A percentile compares a stretch with the other conserved stretches of the same genome.
Evolutionary conservation across 2,797 vertebrate species (phyloP).

Genomic region (Coracias cyanogaster): DNA sequence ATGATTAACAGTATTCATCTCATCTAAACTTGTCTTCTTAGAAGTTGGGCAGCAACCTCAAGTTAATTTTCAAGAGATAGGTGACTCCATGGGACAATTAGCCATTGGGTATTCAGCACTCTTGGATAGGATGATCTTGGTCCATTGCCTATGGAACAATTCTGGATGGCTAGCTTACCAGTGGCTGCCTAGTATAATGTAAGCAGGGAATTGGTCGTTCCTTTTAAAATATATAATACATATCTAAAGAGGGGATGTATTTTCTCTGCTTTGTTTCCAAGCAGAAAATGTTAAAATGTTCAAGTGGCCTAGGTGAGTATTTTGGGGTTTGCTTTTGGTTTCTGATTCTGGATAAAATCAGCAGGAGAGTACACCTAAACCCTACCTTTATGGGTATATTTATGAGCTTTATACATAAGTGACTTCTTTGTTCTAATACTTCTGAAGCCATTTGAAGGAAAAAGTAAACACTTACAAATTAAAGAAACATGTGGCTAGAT

Average conservation of each 20-base stretch:
- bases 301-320: neutral
- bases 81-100: neutral
- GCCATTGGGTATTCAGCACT: neutral
- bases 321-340: neutral
- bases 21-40: neutral
- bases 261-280: neutral
- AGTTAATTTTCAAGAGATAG: neutral
- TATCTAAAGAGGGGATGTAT: neutral
- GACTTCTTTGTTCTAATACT: neutral
- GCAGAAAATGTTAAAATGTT: neutral
- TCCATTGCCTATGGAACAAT: neutral
- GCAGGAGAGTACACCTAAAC: neutral
- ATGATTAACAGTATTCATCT: neutral
- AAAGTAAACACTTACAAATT: neutral
- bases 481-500: neutral
- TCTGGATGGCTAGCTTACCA: neutral
- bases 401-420: neutral
- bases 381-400: neutral
- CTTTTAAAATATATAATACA: neutral
- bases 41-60: neutral
- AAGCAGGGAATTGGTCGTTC: neutral
- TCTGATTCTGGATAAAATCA: neutral
- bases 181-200: neutral
- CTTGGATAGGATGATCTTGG: neutral
- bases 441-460: neutral